Percentiles rank a stretch among this genome's conserved stretches.
These are phyloP conservation scores for Holacanthella duospinosa DNA, from an alignment of 2,888 invertebrate genomes.

Conservation along the genomic window DNA sequence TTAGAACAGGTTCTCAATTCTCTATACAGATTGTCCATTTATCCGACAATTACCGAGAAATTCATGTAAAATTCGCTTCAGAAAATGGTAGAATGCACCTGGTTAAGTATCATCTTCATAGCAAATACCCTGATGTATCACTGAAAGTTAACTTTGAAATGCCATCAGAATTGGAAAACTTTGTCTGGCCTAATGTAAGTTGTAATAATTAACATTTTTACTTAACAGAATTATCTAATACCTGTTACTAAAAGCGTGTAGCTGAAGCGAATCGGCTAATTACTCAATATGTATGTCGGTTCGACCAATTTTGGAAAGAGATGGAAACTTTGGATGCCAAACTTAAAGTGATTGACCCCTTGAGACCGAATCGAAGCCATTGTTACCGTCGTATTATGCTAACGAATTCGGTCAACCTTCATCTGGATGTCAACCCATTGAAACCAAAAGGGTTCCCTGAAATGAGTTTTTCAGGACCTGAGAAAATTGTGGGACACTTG, in stretches of 20 bases:
- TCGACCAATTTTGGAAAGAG: slow-evolving; percentile 39
- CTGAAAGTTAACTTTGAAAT: slow-evolving; percentile 16
- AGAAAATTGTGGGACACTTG: slow-evolving; percentile 39
- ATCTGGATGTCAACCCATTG: slow-evolving; percentile 42
- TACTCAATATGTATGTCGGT: slow-evolving; percentile 14
- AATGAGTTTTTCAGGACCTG: slow-evolving; percentile 44
- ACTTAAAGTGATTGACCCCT: slow-evolving; percentile 44
- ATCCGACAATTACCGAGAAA: slow-evolving; percentile 18
- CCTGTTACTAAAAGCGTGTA: slow-evolving; percentile 18
- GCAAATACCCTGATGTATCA: slow-evolving; percentile 15
- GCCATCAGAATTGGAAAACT: slow-evolving; percentile 8
- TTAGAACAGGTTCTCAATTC: background rate
- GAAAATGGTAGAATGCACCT: slow-evolving; percentile 14
- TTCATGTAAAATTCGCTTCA: slow-evolving; percentile 15
- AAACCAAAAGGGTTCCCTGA: slow-evolving; percentile 40
- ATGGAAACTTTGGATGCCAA: slow-evolving; percentile 43
- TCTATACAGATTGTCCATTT: slow-evolving; percentile 14
- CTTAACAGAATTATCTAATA: background rate
- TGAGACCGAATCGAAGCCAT: slow-evolving; percentile 40
- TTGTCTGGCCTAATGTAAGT: slow-evolving; percentile 18
- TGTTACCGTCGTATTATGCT: slow-evolving; percentile 41
- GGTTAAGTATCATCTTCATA: slow-evolving; percentile 15
- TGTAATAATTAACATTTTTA: background rate
- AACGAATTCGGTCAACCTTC: slow-evolving; percentile 30
- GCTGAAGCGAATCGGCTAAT: slow-evolving; percentile 15